Conservation (phyloP, 1,140 invertebrate species). For the Antheraea pernyi region DNA sequence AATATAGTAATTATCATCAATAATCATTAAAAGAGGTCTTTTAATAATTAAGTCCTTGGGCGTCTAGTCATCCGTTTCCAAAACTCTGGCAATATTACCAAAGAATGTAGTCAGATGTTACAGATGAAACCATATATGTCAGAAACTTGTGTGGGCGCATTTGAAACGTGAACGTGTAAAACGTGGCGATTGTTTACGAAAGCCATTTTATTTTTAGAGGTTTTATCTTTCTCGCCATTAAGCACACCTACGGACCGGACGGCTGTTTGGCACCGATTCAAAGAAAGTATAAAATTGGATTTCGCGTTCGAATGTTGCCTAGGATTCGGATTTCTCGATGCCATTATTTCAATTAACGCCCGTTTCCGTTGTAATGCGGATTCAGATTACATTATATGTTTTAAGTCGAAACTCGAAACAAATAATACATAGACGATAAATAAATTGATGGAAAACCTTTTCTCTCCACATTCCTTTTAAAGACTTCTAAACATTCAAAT, state of each 20-base stretch:
- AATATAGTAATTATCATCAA: too few relatives aligned
- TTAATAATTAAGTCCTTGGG: too few relatives aligned
- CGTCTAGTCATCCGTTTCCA: not conserved
- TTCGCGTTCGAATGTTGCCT: conserved; percentile 36
- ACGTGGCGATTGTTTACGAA: conserved; percentile 69
- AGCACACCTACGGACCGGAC: conserved; percentile 53
- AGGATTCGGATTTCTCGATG: conserved; percentile 37
- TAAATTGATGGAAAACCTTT: too few relatives aligned
- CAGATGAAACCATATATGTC: conserved; percentile 25
- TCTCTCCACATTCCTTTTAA: too few relatives aligned
- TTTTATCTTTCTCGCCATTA: conserved; percentile 70
- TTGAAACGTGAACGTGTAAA: conserved; percentile 31
- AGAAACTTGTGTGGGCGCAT: conserved; percentile 40
- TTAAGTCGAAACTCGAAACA: too few relatives aligned
- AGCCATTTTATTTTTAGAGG: conserved; percentile 62
- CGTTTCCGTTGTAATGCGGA: not conserved
- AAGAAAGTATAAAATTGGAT: conserved; percentile 68
- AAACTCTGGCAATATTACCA: not conserved
- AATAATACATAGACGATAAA: too few relatives aligned
- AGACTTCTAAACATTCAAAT: too few relatives aligned
- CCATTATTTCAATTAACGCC: not conserved
- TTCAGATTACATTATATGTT: not conserved
- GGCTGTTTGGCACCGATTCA: conserved; percentile 60
- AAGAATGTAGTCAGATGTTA: not conserved
- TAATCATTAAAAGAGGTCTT: too few relatives aligned